Evolutionary conservation across 2,888 invertebrate genomes (phyloP).

Genomic region (Clepsis dumicolana): DNA sequence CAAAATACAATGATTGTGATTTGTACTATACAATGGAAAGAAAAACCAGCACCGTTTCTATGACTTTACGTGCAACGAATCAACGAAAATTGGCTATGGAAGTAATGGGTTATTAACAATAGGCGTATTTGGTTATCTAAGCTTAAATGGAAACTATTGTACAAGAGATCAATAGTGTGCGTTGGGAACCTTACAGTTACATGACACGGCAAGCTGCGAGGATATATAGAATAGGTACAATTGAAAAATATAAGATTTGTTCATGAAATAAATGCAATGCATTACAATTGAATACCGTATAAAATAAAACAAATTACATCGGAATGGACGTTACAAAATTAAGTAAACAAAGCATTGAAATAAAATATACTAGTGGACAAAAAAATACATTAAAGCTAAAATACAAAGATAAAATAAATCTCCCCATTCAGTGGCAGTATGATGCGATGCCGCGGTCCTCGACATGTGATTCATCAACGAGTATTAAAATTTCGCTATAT

Average conservation of each 20-base stretch:
- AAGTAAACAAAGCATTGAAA: slow-evolving; percentile 4
- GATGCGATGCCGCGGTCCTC: slow-evolving; percentile 58
- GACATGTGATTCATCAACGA: slow-evolving; percentile 76
- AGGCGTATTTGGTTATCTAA: slow-evolving; percentile 51
- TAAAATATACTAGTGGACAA: slow-evolving; percentile 12
- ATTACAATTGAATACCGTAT: neutral
- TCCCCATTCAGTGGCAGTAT: slow-evolving; percentile 54
- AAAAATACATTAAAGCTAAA: slow-evolving; percentile 37
- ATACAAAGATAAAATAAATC: slow-evolving; percentile 53
- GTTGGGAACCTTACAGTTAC: slow-evolving; percentile 54
- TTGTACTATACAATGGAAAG: slow-evolving; percentile 73
- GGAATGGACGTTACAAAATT: slow-evolving; percentile 23
- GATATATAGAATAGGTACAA: neutral
- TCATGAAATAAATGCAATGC: slow-evolving; percentile 20
- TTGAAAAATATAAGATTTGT: neutral
- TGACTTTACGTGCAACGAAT: slow-evolving; percentile 54
- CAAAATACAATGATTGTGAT: slow-evolving; percentile 44
- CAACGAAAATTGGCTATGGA: slow-evolving; percentile 46
- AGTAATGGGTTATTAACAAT: slow-evolving; percentile 46
- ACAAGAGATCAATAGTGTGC: slow-evolving; percentile 70
- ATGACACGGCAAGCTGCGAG: slow-evolving; percentile 6
- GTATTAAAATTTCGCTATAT: slow-evolving; percentile 83
- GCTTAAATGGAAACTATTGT: slow-evolving; percentile 55
- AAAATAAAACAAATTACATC: slow-evolving; percentile 14
- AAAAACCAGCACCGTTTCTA: slow-evolving; percentile 69